phyloP scores from a whole-genome alignment of 2,797 vertebrate species.

The Phaenicophaeus curvirostris region DNA sequence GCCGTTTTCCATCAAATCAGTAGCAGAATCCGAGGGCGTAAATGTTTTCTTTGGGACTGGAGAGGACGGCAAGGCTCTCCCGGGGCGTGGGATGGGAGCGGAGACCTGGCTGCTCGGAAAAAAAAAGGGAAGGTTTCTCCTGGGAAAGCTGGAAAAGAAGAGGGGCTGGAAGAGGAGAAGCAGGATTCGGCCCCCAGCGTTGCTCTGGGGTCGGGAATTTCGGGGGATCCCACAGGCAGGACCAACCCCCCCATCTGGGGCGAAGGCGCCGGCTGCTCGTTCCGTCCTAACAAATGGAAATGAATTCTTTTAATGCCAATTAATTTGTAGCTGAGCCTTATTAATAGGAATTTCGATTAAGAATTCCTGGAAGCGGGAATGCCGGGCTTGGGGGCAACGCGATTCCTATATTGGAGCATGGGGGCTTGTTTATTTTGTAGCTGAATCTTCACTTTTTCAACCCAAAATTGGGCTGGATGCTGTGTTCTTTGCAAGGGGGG shows the following conservation, averaged over 20 bases:
- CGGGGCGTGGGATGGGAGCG: neutral
- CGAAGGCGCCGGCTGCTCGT: constrained; percentile 58
- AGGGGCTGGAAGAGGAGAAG: neutral
- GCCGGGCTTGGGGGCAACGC: constrained; percentile 27
- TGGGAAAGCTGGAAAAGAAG: neutral
- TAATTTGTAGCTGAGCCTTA: constrained; percentile 71
- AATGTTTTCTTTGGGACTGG: constrained; percentile 28
- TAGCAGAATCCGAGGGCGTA: neutral
- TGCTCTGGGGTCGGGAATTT: neutral
- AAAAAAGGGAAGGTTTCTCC: neutral
- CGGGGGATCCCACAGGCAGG: neutral
- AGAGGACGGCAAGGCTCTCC: neutral
- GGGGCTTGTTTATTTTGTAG: neutral
- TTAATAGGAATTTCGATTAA: constrained; percentile 77
- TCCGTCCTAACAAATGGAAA: constrained; percentile 76
- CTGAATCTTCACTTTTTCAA: neutral
- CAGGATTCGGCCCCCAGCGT: neutral
- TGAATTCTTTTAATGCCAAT: constrained; percentile 76
- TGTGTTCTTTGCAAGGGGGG: neutral
- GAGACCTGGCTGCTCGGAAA: accelerated
- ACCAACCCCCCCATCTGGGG: neutral
- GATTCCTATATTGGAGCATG: constrained; percentile 44
- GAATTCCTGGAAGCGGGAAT: constrained; percentile 43
- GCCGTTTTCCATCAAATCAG: constrained; percentile 43
- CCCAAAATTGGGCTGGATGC: neutral